Conservation (phyloP, 2,797 vertebrate genomes). For the Sternotherus odoratus region DNA sequence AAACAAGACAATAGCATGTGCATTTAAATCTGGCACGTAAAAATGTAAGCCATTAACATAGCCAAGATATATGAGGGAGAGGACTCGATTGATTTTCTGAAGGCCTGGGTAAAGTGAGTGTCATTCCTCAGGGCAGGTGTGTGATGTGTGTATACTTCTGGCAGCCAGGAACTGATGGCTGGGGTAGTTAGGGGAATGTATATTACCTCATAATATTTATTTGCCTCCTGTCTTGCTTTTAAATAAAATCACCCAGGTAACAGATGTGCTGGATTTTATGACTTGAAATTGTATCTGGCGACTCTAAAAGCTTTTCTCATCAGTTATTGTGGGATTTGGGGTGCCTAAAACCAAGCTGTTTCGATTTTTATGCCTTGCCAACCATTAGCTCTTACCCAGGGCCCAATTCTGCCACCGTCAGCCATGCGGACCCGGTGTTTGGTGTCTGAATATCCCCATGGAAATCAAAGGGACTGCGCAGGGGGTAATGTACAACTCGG, state of each 20-base stretch:
- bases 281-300: not conserved
- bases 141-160: not conserved
- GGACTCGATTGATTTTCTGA: not conserved
- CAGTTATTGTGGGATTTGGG: not conserved
- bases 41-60: not conserved
- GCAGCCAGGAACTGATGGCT: not conserved
- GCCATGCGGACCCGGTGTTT: not conserved
- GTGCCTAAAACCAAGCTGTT: not conserved
- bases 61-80: not conserved
- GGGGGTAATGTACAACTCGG: rapidly evolving
- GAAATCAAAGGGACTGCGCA: not conserved
- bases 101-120: not conserved
- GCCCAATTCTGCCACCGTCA: not conserved
- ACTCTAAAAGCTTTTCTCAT: not conserved
- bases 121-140: rapidly evolving
- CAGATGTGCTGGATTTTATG: not conserved
- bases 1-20: slow-evolving; percentile 53
- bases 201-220: slow-evolving; percentile 14
- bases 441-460: not conserved
- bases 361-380: rapidly evolving
- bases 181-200: not conserved
- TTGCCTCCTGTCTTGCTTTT: not conserved
- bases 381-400: not conserved
- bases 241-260: slow-evolving; percentile 60
- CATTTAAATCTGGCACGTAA: slow-evolving; percentile 63